phyloP scores from a whole-genome alignment of 1,140 invertebrate species.

The Triops longicaudatus region DNA sequence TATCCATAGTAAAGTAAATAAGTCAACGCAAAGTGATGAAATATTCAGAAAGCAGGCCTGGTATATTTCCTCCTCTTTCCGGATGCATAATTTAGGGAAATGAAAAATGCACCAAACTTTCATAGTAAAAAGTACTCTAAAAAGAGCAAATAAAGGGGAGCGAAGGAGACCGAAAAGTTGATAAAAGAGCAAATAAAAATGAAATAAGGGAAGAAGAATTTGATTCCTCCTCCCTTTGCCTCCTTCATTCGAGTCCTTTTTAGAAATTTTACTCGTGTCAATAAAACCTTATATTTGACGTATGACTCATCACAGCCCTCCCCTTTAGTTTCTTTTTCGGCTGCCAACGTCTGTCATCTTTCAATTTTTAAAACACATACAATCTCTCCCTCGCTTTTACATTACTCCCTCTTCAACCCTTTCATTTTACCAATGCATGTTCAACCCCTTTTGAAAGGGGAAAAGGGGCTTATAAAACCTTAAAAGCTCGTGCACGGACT shows the following conservation, averaged over 20 bases:
- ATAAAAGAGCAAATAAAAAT: too few species aligned
- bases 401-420: neutral
- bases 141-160: too few species aligned
- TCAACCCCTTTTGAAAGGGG: neutral
- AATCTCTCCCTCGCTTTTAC: neutral
- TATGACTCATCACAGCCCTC: neutral
- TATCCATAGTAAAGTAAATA: too few species aligned
- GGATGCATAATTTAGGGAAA: neutral
- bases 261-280: neutral
- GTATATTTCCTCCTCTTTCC: neutral
- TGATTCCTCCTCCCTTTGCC: neutral
- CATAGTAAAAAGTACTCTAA: too few species aligned
- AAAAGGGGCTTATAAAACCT: neutral
- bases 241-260: neutral
- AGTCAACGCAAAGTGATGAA: too few species aligned
- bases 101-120: too few species aligned
- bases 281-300: conserved; percentile 8
- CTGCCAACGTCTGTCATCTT: conserved; percentile 6
- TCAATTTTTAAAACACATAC: conserved; percentile 1
- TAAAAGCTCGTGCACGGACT: neutral
- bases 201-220: too few species aligned
- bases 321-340: neutral
- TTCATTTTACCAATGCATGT: neutral
- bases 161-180: too few species aligned
- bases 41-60: conserved; percentile 1